Evolutionary conservation across 1,140 invertebrate species (phyloP).

Genomic region (Solenopsis fugax): DNA sequence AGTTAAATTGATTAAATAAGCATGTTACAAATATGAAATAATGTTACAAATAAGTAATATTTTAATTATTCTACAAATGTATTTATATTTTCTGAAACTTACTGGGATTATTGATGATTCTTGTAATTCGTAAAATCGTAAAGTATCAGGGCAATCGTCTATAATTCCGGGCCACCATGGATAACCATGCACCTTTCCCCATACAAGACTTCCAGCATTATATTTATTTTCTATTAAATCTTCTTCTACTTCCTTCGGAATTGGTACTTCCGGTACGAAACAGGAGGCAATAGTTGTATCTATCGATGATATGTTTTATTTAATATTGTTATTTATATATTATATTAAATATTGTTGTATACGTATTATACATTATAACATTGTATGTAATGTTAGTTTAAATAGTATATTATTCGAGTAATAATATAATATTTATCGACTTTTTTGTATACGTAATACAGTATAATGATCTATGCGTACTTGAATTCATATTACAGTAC

Average conservation of each 20-base stretch:
- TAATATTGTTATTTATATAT: background rate
- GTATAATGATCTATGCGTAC: conserved; percentile 76
- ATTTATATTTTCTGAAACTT: conserved; percentile 65
- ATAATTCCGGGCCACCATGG: conserved; percentile 93
- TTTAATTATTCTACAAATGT: background rate
- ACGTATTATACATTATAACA: background rate
- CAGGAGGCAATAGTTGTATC: conserved; percentile 86
- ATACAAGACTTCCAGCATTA: conserved; percentile 89
- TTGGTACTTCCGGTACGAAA: conserved; percentile 83
- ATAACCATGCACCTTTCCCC: conserved; percentile 88
- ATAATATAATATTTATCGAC: background rate
- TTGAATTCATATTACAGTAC: conserved; percentile 89
- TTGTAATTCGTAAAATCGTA: conserved; percentile 88
- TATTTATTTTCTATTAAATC: conserved; percentile 88
- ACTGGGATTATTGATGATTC: conserved; percentile 87
- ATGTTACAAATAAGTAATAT: background rate
- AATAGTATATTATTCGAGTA: background rate
- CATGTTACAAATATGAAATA: background rate
- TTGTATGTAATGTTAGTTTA: background rate
- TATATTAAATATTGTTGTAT: background rate
- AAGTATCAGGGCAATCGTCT: conserved; percentile 89
- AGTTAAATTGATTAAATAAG: background rate
- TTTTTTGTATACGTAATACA: background rate
- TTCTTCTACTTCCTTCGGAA: conserved; percentile 76
- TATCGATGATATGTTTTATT: conserved; percentile 72